Evolutionary conservation across 1,140 invertebrate species (phyloP), one percentile per base, ranked within the genome.

Genomic region (Aleiodes sp.): DNA sequence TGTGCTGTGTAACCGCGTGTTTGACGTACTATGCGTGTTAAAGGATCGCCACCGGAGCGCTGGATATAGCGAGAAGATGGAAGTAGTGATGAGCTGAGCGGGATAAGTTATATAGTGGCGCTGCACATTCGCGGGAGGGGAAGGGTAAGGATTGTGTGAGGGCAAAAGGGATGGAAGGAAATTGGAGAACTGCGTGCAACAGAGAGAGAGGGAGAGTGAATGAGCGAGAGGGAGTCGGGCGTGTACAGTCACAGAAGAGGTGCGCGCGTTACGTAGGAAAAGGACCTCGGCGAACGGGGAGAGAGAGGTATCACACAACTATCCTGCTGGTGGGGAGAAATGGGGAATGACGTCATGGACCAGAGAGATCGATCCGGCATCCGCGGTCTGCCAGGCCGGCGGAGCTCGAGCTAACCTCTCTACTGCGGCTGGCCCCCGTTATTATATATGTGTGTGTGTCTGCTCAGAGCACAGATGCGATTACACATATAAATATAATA

Each of bases 281-380:
- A 52, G 46, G 46, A 52, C 21, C n/a, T n/a, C n/a, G n/a, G 31
- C 31, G 31, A 7, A 33, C 12, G 31, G n/a, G 37, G 31, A 21
- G 33, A 61, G 14, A 4, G 29, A 61, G 14, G 37, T 9, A 16
- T 9, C 9, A 24, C 12, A 43, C 2, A 9, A 66, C 24, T 46
- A 57, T 26, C 10, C 8, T 35, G 19, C 28, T 60, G 56, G 63
- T 39, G 28, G 65, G 33, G 59, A 66, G 66, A 39, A 52, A 71
- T 43, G 57, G 12, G 26, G 31, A 33, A 61, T 75, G 73, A 75
- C 73, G 73, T 75, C 73, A 70, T 41, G 52, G 31, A 43, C 39
- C 70, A 65, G 66, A 68, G 8, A 68, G 71, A 75, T 75, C 73
- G 73, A 75, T 75, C 73, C 71, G 71, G 56, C 62, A 70, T 70